Conservation (phyloP, 1,140 invertebrate species). For the Drosophila bocqueti region DNA sequence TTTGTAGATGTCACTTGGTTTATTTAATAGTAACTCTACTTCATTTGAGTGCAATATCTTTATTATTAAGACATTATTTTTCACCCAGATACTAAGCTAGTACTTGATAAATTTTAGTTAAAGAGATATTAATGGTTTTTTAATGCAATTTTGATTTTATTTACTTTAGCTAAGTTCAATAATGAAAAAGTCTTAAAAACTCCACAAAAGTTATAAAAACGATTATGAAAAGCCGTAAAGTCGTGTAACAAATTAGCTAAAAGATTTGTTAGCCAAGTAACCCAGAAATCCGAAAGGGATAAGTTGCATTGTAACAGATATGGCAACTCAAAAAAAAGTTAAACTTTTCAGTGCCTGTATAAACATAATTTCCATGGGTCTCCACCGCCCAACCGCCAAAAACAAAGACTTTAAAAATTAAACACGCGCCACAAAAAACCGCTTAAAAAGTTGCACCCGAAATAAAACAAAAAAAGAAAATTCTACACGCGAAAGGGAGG, state of each 20-base stretch:
- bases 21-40: not conserved
- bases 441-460: conserved; percentile 52
- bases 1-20: conserved; percentile 23
- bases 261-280: conserved; percentile 11
- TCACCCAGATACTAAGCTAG: too few species aligned
- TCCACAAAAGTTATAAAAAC: not conserved
- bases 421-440: conserved; percentile 49
- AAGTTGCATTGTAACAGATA: conserved; percentile 3
- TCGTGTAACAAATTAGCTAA: not conserved
- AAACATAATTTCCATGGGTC: conserved; percentile 15
- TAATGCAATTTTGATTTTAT: not conserved
- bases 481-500: conserved; percentile 5
- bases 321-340: conserved; percentile 12
- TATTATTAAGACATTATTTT: too few species aligned
- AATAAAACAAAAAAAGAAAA: conserved; percentile 13
- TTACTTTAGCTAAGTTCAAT: not conserved
- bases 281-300: conserved; percentile 1
- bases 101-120: too few species aligned
- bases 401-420: conserved; percentile 47
- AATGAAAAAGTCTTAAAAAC: not conserved
- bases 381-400: not conserved
- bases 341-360: conserved; percentile 10
- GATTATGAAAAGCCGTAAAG: not conserved
- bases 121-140: not conserved
- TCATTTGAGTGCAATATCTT: not conserved